Evolutionary conservation across 2,113 vertebrate species (phyloP), one percentile per base, ranked within the genome.

Genomic region (Neolamprologus sp.): DNA sequence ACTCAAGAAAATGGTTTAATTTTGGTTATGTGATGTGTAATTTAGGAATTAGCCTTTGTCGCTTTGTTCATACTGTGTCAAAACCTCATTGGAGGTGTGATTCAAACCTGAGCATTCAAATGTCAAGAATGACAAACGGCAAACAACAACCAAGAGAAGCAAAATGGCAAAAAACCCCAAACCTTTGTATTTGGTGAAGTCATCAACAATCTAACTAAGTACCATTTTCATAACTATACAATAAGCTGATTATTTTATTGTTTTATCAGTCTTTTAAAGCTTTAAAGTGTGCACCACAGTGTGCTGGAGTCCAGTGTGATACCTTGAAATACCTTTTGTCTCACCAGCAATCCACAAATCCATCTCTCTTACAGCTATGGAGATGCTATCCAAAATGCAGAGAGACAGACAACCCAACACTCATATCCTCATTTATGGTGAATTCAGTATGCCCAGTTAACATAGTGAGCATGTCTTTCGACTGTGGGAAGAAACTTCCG

Each of bases 101-200:
- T 47, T 37, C 40, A 14, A 63, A 45, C 12, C 37, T 21, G 51
- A 55, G 45, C 7, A 8, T 65, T 23, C 45, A 49, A 49, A n/a
- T 16, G 23, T 33, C 40, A 58, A 9, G 21, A 82, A 80, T 71
- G 73, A 49, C 13, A 9, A 58, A 21, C 7, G 3, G 37, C 17
- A 55, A 84, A 71, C 49, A 45, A 47, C 53, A 57, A 47, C 42
- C 40, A 45, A 81, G 37, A 71, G 35, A 28, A 28, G 16, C 28
- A 57, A 58, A 80, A 49, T 21, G 33, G 55, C n/a, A 71, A 54
- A 42, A 13, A 33, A 26, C 0, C 0, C 3, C 4, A 45, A 57
- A 68, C 14, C 7, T 75, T 45, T 47, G 7, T 17, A 47, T 3
- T 5, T 23, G 21, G 3, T 42, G 40, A 23, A 81, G 37, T 80